Percentiles rank a stretch among this genome's conserved stretches.
These are phyloP conservation scores for Macropodus opercularis DNA, from an alignment of 2,797 vertebrate genomes.

Conservation along the genomic window DNA sequence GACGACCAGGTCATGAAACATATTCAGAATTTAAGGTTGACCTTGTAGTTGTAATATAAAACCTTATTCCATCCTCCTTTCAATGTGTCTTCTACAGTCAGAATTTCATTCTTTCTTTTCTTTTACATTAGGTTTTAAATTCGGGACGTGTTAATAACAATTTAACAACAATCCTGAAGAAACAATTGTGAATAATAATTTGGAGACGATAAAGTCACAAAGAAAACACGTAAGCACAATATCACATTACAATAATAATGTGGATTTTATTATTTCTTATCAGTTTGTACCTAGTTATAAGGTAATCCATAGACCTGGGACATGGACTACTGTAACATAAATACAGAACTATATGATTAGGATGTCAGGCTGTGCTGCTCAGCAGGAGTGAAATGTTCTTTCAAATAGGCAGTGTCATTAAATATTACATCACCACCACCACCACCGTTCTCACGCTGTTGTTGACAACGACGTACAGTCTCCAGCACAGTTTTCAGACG, in stretches of 20 bases:
- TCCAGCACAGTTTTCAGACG: slow-evolving; percentile 85
- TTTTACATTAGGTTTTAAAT: too few relatives aligned
- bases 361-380: slow-evolving; percentile 3
- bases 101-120: not conserved
- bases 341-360: not conserved
- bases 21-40: too few relatives aligned
- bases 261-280: too few relatives aligned
- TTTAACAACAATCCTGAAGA: too few relatives aligned
- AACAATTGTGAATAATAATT: too few relatives aligned
- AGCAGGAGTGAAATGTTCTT: slow-evolving; percentile 16
- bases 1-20: not conserved
- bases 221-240: too few relatives aligned
- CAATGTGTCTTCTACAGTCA: not conserved
- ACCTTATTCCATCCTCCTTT: not conserved
- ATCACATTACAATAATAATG: too few relatives aligned
- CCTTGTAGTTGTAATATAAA: not conserved
- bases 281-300: too few relatives aligned
- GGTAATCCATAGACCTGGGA: too few relatives aligned
- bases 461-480: slow-evolving; percentile 81
- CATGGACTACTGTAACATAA: too few relatives aligned
- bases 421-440: slow-evolving; percentile 60
- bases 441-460: slow-evolving; percentile 11
- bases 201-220: too few relatives aligned
- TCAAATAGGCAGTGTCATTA: slow-evolving; percentile 57
- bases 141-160: too few relatives aligned